Conservation (phyloP, 2,113 vertebrate genomes). For the Sula dactylatra region DNA sequence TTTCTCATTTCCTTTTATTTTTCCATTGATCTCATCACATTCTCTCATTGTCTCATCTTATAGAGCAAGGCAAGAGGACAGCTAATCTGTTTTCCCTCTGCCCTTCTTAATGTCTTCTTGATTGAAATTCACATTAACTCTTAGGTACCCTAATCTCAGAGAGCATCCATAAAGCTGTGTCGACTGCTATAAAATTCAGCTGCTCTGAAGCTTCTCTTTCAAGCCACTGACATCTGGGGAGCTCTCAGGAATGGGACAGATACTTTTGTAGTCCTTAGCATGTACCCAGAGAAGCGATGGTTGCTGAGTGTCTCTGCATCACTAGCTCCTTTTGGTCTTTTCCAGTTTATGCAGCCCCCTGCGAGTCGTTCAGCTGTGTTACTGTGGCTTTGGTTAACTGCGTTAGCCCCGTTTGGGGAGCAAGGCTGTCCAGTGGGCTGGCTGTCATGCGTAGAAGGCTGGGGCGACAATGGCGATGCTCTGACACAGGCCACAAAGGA, state of each 20-base stretch:
- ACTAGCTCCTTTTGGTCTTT: background rate
- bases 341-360: background rate
- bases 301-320: background rate
- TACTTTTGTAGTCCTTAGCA: background rate
- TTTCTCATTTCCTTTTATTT: slow-evolving; percentile 48
- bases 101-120: background rate
- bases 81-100: slow-evolving; percentile 53
- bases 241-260: background rate
- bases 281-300: background rate
- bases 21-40: slow-evolving; percentile 43
- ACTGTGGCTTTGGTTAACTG: background rate
- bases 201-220: background rate
- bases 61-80: background rate
- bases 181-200: background rate
- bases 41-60: background rate
- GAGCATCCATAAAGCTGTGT: background rate
- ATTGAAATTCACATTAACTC: slow-evolving; percentile 20
- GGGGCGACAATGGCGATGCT: background rate
- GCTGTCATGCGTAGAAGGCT: background rate
- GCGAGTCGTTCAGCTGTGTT: background rate
- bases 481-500: background rate
- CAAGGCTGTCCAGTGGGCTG: background rate
- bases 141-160: background rate
- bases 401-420: background rate
- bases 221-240: background rate